Percentiles rank a stretch among this genome's conserved stretches.
These are phyloP conservation scores for Anagyrus pseudococci DNA, from an alignment of 2,888 invertebrate species.

Conservation along the genomic window DNA sequence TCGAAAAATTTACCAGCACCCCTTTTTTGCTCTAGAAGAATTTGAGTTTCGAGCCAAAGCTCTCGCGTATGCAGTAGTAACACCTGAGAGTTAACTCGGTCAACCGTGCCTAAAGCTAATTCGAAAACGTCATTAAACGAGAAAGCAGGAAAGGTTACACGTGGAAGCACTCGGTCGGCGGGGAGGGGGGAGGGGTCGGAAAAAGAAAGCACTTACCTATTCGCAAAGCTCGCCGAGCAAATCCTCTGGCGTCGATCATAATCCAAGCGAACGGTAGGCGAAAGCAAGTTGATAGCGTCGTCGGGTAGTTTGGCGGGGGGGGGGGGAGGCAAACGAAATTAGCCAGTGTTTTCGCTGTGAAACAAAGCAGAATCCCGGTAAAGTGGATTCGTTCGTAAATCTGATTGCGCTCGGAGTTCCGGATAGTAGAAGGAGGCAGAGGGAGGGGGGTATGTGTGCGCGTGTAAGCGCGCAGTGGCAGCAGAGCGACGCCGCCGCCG, in stretches of 20 bases:
- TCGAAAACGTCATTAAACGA: too few species aligned
- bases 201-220: neutral
- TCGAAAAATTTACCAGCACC: too few species aligned
- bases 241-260: neutral
- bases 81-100: too few species aligned
- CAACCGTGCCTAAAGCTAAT: too few species aligned
- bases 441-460: neutral
- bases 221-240: neutral
- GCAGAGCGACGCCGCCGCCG: neutral
- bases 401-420: neutral
- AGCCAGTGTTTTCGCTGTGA: neutral
- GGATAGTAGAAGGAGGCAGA: neutral
- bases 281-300: conserved; percentile 2
- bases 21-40: too few species aligned
- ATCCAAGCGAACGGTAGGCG: neutral
- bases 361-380: neutral
- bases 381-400: conserved; percentile 19
- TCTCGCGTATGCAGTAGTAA: too few species aligned
- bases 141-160: too few species aligned
- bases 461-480: neutral
- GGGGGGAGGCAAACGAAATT: conserved; percentile 7
- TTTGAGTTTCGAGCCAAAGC: too few species aligned
- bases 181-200: neutral
- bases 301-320: too few species aligned
- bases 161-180: neutral